These are phyloP conservation scores for Acanthurus tractus DNA, from an alignment of 2,797 vertebrate species.

Conservation along the genomic window DNA sequence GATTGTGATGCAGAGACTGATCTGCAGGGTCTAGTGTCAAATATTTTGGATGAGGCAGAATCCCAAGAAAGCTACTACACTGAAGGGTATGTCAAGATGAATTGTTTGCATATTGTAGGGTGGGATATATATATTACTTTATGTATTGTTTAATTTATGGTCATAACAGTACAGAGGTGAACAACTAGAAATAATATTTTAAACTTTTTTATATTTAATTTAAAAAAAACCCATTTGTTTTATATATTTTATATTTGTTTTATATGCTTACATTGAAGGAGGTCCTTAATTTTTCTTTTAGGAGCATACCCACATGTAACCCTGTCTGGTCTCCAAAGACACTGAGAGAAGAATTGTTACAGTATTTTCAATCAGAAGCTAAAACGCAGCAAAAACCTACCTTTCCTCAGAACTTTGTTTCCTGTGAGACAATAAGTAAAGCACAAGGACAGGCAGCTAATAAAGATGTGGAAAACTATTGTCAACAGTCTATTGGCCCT, in stretches of 20 bases:
- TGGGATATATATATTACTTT: neutral
- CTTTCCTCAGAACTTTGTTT: conserved; percentile 78
- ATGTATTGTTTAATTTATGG: neutral
- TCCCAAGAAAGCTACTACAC: conserved; percentile 85
- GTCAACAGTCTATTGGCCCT: conserved; percentile 76
- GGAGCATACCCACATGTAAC: conserved; percentile 85
- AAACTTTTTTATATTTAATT: neutral
- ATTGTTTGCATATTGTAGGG: neutral
- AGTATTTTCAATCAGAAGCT: conserved; percentile 84
- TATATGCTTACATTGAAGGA: conserved; percentile 17
- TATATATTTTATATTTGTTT: neutral
- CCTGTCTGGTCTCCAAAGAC: conserved; percentile 88
- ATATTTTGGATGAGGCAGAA: conserved; percentile 93
- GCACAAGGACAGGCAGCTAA: conserved; percentile 76
- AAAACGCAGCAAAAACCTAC: conserved; percentile 81
- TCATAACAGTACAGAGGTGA: neutral
- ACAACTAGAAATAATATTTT: neutral
- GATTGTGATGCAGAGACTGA: conserved; percentile 92
- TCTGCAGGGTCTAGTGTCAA: conserved; percentile 92
- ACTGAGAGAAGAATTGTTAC: conserved; percentile 78
- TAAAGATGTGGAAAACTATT: conserved; percentile 81
- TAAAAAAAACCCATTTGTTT: neutral
- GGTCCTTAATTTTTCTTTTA: conserved; percentile 72
- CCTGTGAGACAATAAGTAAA: conserved; percentile 59
- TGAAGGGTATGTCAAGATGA: conserved; percentile 88